phyloP scores from a whole-genome alignment of 2,113 vertebrate species.

The Triplophysa dalaica region DNA sequence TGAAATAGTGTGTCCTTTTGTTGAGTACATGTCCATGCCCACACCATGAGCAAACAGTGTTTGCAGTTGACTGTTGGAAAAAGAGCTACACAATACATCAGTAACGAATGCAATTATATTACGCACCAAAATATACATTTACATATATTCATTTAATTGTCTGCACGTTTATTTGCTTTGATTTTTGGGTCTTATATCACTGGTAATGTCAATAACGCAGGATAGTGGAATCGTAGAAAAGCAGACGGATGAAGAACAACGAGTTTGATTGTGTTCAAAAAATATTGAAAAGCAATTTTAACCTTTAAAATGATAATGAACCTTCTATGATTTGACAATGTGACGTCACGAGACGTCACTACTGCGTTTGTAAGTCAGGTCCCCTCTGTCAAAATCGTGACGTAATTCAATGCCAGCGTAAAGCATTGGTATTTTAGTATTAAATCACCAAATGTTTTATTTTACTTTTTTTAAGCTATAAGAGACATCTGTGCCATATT shows the following conservation, averaged over 20 bases:
- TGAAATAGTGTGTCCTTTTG: background rate
- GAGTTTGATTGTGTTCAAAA: too few relatives aligned
- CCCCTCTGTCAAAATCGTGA: constrained; percentile 26
- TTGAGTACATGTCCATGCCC: constrained; percentile 1
- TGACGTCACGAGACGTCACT: constrained; percentile 33
- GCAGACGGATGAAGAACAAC: too few relatives aligned
- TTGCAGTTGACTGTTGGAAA: background rate
- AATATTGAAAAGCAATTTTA: too few relatives aligned
- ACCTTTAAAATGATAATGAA: background rate
- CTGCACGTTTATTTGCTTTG: too few relatives aligned
- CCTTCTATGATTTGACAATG: background rate
- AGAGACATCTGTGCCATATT: background rate
- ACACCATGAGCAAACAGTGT: background rate
- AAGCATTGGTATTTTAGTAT: constrained; percentile 5
- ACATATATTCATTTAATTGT: too few relatives aligned
- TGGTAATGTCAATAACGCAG: too few relatives aligned
- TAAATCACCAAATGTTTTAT: background rate
- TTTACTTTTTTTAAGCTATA: background rate
- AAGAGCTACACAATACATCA: background rate
- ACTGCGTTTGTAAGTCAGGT: constrained; percentile 13
- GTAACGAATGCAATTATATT: background rate
- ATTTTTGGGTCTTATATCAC: too few relatives aligned
- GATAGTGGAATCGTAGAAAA: background rate
- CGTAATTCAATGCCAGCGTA: constrained; percentile 15
- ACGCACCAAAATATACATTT: too few relatives aligned